phyloP scores from a whole-genome alignment of 2,888 invertebrate genomes.

The Volucella inanis region DNA sequence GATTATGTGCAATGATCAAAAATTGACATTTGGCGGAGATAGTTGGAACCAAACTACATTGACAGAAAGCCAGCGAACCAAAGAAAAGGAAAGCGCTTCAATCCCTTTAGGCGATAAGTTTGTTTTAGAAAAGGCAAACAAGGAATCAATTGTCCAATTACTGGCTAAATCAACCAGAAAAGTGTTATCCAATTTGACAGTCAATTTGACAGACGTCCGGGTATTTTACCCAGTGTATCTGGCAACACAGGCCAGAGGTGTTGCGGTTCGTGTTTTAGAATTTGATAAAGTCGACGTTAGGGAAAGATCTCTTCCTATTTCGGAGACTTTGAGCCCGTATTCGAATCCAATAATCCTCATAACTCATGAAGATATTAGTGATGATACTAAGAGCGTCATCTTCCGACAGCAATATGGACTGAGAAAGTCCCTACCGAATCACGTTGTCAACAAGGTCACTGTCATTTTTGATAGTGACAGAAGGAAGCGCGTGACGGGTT shows the following conservation, averaged over 20 bases:
- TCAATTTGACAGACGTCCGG: slow-evolving; percentile 19
- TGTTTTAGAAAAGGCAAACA: slow-evolving; percentile 16
- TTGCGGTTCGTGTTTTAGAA: slow-evolving; percentile 4
- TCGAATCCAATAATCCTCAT: slow-evolving; percentile 20
- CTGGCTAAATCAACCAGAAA: neutral
- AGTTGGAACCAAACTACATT: neutral
- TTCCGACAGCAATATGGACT: slow-evolving; percentile 24
- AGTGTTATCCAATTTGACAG: slow-evolving; percentile 13
- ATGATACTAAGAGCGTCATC: neutral
- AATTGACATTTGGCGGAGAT: slow-evolving; percentile 34
- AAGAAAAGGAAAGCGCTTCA: neutral
- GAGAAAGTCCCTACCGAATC: slow-evolving; percentile 6
- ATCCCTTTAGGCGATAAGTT: slow-evolving; percentile 13
- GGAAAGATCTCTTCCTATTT: neutral
- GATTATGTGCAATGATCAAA: slow-evolving; percentile 19
- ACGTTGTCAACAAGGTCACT: slow-evolving; percentile 15
- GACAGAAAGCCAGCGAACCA: neutral
- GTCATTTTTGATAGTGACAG: slow-evolving; percentile 30
- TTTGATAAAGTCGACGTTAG: neutral
- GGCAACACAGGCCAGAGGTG: neutral
- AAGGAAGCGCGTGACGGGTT: slow-evolving; percentile 33
- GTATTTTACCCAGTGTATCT: slow-evolving; percentile 38
- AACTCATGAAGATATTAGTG: slow-evolving; percentile 4
- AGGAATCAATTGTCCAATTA: neutral
- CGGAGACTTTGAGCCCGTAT: slow-evolving; percentile 33